These are phyloP conservation scores for Clupea harengus DNA, from an alignment of 2,113 vertebrate species.

Conservation along the genomic window DNA sequence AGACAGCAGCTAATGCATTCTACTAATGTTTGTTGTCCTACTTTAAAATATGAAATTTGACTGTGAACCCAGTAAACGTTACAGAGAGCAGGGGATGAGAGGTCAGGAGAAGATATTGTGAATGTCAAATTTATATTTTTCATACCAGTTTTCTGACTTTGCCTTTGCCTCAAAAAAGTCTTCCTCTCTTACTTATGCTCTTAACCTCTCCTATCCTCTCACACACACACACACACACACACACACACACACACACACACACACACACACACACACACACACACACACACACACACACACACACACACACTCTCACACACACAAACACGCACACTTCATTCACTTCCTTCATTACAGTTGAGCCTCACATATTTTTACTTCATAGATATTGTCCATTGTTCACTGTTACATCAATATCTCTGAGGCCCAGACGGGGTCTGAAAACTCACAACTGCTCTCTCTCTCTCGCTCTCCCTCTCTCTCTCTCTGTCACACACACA, in stretches of 20 bases:
- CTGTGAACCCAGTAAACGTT: neutral
- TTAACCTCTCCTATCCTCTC: too few species aligned
- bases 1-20: neutral
- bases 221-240: too few species aligned
- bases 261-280: neutral
- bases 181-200: too few species aligned
- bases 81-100: neutral
- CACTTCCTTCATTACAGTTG: neutral
- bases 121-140: too few species aligned
- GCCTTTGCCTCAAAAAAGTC: too few species aligned
- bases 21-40: neutral
- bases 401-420: neutral
- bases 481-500: conserved; percentile 11
- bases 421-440: neutral
- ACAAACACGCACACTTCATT: neutral
- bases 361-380: neutral
- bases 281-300: too few species aligned
- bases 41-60: neutral
- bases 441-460: neutral
- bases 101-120: too few species aligned
- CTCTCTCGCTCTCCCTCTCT: conserved; percentile 2
- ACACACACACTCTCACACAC: neutral
- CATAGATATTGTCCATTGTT: too few species aligned
- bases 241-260: too few species aligned
- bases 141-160: too few species aligned